Base-by-base conservation (phyloP, 2,113 vertebrate genomes). In the Oryzias melastigma region DNA sequence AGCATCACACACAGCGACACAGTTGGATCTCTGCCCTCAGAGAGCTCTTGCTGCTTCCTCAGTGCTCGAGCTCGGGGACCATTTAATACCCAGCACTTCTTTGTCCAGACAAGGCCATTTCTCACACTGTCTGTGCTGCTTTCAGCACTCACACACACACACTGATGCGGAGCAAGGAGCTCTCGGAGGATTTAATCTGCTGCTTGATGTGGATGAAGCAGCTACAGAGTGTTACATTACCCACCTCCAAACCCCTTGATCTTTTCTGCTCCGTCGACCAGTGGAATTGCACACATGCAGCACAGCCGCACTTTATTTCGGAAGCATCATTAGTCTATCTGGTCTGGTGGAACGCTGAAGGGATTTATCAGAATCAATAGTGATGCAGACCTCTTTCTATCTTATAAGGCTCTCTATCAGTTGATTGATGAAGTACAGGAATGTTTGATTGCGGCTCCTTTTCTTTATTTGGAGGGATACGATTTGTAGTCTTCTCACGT, bases 21-120 rank as follows among this genome's bases (percentile, higher is more conserved):
- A 16, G 52, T 18, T 53, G 18, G 18, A 43, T 24, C 10, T 46
- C 14, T 49, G 58, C 58, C 58, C 27, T 20, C 45, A 20, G 45
- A 46, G 58, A 49, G 25, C 7, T 41, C 14, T 41, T 2, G 14
- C 27, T 49, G 58, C 27, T 16, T 48, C 16, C 27, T 60, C 46
- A 5, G 4, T 49, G 27, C 35, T 60, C 27, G 5, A 25, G 41
- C 60, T 52, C 17, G 44, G 40, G 41, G 60, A 62, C 41, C 60
- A 45, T 62, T 62, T 62, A 52, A 52, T 52, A 62, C 60, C 49
- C 49, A 29, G n/a, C 49, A 29, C 41, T 62, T 42, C 48, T 51
- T 52, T 29, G 60, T 62, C 60, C 47, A 44, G 60, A 62, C 14
- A 16, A 15, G 50, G 14, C 49, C 41, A 44, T 52, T 52, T 52